Percentiles rank a stretch among this genome's conserved stretches.
Conservation (phyloP, 2,888 invertebrate genomes). For the Odiellus spinosus region DNA sequence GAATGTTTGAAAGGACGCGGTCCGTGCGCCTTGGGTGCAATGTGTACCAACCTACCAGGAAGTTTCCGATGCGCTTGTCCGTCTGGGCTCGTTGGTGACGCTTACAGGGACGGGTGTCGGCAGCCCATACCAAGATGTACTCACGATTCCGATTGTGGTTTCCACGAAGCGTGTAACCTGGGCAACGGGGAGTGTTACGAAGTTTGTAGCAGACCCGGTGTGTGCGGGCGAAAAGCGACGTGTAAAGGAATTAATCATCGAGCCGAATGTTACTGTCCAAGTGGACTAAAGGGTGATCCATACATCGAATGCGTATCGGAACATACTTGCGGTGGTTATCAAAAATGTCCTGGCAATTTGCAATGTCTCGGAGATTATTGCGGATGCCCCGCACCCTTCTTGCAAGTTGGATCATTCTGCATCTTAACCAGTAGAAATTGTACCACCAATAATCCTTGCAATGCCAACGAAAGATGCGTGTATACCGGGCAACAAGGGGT, state of each 20-base stretch:
- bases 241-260: constrained; percentile 67
- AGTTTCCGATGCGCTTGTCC: constrained; percentile 63
- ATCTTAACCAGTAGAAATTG: constrained; percentile 21
- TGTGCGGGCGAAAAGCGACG: constrained; percentile 64
- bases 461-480: constrained; percentile 27
- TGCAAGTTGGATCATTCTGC: constrained; percentile 20
- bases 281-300: constrained; percentile 57
- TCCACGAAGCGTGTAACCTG: constrained; percentile 19
- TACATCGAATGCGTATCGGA: constrained; percentile 48
- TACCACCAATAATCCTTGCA: constrained; percentile 22
- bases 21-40: constrained; percentile 61
- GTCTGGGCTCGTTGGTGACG: constrained; percentile 57
- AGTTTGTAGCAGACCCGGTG: constrained; percentile 46
- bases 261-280: constrained; percentile 57
- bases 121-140: constrained; percentile 18
- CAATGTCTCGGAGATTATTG: constrained; percentile 18
- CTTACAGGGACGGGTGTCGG: constrained; percentile 38
- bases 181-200: constrained; percentile 32
- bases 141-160: constrained; percentile 19
- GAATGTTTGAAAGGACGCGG: constrained; percentile 49
- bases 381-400: constrained; percentile 18
- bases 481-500: constrained; percentile 30
- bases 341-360: constrained; percentile 18
- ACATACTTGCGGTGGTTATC: constrained; percentile 26
- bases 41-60: constrained; percentile 61